Evolutionary conservation across 1,140 invertebrate genomes (phyloP), one percentile per base, ranked within the genome.

Genomic region (Fopius arisanus): DNA sequence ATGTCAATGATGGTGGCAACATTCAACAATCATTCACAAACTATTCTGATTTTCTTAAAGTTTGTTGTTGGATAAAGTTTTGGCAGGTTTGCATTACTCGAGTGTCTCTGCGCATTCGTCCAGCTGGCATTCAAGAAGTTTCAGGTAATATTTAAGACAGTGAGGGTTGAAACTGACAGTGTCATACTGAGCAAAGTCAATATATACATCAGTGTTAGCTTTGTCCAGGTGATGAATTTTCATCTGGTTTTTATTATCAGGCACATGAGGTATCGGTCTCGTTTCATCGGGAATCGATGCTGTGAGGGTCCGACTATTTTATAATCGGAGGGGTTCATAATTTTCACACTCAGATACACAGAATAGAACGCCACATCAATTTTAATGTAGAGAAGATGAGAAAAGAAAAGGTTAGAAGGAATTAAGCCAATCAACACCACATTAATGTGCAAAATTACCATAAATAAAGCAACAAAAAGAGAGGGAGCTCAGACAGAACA

Each of bases 101-200:
- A 65, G n/a, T 62, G 54, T 28, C n/a, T 28, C 3, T n/a, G 19
- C 31, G 48, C 14, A 12, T 59, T 23, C 21, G 16, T n/a, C 23
- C 65, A 14, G 19, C 29, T 31, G 16, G 43, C 63, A 40, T 31
- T 62, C 40, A 33, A 72, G 28, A 23, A 41, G 54, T 29, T 65
- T 75, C 29, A 70, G 48, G 40, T 63, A 10, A 69, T 40, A 70
- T 70, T 63, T 67, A 16, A 70, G 37, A 66, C 23, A 72, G 74
- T 81, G 82, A 85, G 85, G 82, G 75, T 84, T 84, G 84, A 83
- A 86, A 87, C 84, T 87, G 87, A 84, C 87, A 88, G 79, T 88
- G 87, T 88, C 79, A 88, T 88, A 88, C 86, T 88, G 87, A 88
- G 87, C 86, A 88, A 87, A 82, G 84, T 87, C 82, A 88, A 88